A percentile compares a stretch with the other conserved stretches of the same genome.
Evolutionary conservation across 1,140 invertebrate genomes (phyloP).

Genomic region (Goniozus legneri): DNA sequence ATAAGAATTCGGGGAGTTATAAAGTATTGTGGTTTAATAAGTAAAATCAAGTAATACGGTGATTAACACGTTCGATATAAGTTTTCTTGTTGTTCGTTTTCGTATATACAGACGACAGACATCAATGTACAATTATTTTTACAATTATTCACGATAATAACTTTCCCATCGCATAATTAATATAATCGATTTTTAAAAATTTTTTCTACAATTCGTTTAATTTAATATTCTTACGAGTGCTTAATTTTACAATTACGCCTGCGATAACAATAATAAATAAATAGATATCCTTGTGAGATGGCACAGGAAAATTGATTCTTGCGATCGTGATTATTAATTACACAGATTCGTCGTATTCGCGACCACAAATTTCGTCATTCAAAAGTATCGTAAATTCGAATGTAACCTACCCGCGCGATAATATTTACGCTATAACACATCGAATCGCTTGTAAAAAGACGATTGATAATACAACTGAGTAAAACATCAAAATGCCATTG

Average conservation of each 20-base stretch:
- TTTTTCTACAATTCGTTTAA: neutral
- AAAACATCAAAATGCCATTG: constrained; percentile 35
- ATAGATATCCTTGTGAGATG: constrained; percentile 16
- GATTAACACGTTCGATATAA: constrained; percentile 35
- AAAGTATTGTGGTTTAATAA: constrained; percentile 32
- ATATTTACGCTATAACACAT: no score
- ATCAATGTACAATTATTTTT: constrained; percentile 34
- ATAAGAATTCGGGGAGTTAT: constrained; percentile 14
- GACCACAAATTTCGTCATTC: no score
- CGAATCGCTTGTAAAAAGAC: constrained; percentile 20
- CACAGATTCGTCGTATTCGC: no score
- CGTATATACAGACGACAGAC: constrained; percentile 35
- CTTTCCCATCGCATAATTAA: neutral
- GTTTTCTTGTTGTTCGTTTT: no score
- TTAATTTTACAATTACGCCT: no score
- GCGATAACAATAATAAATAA: constrained; percentile 30
- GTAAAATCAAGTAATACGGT: constrained; percentile 30
- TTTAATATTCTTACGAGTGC: neutral
- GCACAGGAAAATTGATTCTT: constrained; percentile 18
- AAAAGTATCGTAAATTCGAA: no score
- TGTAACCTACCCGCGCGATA: no score
- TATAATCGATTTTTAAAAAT: neutral
- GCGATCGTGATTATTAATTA: no score
- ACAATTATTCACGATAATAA: constrained; percentile 16
- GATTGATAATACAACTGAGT: constrained; percentile 8